These are phyloP conservation scores for Cotesia glomerata DNA, from an alignment of 1,140 invertebrate genomes.

Conservation along the genomic window DNA sequence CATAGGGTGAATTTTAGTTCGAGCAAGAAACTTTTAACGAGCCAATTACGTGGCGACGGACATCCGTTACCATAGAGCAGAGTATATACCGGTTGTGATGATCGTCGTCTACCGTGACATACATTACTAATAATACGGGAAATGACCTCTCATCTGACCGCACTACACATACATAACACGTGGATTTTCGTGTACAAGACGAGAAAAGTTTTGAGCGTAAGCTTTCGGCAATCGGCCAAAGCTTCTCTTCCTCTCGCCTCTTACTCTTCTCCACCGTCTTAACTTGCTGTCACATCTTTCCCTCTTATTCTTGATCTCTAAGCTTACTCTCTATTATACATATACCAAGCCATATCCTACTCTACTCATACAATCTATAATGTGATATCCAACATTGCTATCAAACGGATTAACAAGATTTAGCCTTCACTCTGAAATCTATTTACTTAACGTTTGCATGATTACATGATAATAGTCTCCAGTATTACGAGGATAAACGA, in stretches of 20 bases:
- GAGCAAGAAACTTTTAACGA: conserved; percentile 34
- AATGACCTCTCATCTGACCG: conserved; percentile 8
- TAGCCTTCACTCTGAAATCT: neutral
- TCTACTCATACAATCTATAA: neutral
- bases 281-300: neutral
- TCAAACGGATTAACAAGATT: neutral
- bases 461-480: too few relatives aligned
- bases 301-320: conserved; percentile 20
- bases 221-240: conserved; percentile 35
- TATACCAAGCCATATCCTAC: neutral
- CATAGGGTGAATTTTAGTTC: neutral
- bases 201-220: conserved; percentile 18
- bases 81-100: conserved; percentile 4
- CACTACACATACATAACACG: neutral
- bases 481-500: neutral
- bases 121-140: conserved; percentile 39
- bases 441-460: conserved; percentile 27
- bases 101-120: conserved; percentile 15
- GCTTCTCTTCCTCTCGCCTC: neutral
- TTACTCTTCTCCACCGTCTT: conserved; percentile 8
- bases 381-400: neutral
- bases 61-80: neutral
- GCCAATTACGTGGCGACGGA: conserved; percentile 32
- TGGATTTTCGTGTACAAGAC: conserved; percentile 9
- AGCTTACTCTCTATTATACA: neutral